Base-by-base conservation (phyloP, 2,797 vertebrate genomes). In the Xyrichtys novacula region DNA sequence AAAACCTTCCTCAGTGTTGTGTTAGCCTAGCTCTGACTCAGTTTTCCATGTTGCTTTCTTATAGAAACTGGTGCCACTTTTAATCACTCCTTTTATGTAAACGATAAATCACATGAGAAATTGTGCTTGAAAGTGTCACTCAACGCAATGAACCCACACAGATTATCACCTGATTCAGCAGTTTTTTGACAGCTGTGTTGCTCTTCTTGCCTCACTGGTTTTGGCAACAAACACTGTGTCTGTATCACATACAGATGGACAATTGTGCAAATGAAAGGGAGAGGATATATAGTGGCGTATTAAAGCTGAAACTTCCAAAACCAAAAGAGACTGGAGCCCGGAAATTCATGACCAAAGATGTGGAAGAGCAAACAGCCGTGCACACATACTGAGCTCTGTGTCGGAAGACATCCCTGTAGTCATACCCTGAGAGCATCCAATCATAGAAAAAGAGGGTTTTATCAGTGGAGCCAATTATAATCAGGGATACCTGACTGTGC, bases 261-360 rank as follows among this genome's bases (percentile, higher is more conserved):
- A 9, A 71, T 64, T 23, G 23, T 70, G 62, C 29, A 26, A 62
- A 29, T 23, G 22, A 49, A 56, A 59, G 11, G 44, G 53, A 74
- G 26, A 58, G 38, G 57, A 48, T 43, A 69, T 54, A 67, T 14
- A 15, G 63, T 71, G 71, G 31, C 31, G 11, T 31, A 31, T 3
- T 31, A 31, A 7, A 2, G 7, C 11, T 3, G 6, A 3, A 31
- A 7, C 7, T 31, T 2, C 2, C 7, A 31, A 10, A 31, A 31
- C 3, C 7, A 2, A 31, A 7, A n/a, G n/a, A n/a, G n/a, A n/a
- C n/a, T n/a, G n/a, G n/a, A n/a, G n/a, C n/a, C n/a, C n/a, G n/a
- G n/a, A n/a, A n/a, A n/a, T n/a, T n/a, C n/a, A n/a, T n/a, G n/a
- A n/a, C n/a, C n/a, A n/a, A 7, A 31, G n/a, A n/a, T n/a, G n/a